Evolutionary conservation across 2,888 invertebrate genomes (phyloP).

Genomic region (Julus scandinavius): DNA sequence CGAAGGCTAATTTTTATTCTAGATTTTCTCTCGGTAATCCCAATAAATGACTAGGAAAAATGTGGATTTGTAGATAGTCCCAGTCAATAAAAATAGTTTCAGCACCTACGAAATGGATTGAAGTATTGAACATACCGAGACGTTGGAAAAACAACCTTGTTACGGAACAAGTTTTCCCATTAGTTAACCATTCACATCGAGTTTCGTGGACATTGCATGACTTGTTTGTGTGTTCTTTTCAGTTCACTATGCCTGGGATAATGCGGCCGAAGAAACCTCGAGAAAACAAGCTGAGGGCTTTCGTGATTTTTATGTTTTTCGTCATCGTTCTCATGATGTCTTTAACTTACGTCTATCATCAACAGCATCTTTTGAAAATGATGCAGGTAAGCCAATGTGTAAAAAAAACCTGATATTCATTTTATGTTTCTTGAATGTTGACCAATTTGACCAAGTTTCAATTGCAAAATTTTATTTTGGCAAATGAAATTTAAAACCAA

Average conservation of each 20-base stretch:
- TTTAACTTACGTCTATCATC: slow-evolving; percentile 84
- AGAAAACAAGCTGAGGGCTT: slow-evolving; percentile 82
- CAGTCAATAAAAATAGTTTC: background rate
- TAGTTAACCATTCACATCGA: background rate
- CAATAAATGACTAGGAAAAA: background rate
- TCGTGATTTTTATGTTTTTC: slow-evolving; percentile 83
- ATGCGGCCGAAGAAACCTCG: slow-evolving; percentile 74
- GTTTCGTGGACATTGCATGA: background rate
- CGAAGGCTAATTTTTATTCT: background rate
- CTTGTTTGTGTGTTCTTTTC: slow-evolving; percentile 60
- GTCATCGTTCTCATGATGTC: slow-evolving; percentile 84
- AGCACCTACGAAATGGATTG: background rate
- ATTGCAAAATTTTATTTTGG: no score
- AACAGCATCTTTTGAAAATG: slow-evolving; percentile 76
- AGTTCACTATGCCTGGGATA: slow-evolving; percentile 80
- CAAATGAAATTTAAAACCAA: no score
- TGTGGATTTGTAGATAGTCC: background rate
- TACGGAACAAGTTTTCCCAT: background rate
- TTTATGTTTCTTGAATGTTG: no score
- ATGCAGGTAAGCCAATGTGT: slow-evolving; percentile 65
- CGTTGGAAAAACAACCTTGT: background rate
- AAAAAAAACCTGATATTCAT: background rate
- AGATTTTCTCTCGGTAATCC: background rate
- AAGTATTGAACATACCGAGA: background rate
- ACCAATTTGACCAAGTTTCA: no score